phyloP scores from a whole-genome alignment of 2,113 vertebrate genomes.

The Syngnathus typhle region DNA sequence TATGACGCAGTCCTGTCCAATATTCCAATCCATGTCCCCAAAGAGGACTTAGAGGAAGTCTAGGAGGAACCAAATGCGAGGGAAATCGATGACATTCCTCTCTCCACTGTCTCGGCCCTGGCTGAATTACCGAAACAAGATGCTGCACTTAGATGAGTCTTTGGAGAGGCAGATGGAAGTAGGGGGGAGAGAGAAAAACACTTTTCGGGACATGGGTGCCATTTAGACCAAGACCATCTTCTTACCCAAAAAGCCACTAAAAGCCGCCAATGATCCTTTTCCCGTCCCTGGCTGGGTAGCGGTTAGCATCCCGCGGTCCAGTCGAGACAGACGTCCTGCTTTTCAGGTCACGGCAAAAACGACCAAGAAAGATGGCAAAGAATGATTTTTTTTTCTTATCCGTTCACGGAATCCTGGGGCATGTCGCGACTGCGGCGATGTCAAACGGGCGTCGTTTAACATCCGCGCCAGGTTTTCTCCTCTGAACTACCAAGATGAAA shows the following conservation, averaged over 20 bases:
- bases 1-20: slow-evolving; percentile 69
- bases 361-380: slow-evolving; percentile 15
- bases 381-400: neutral
- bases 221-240: slow-evolving; percentile 69
- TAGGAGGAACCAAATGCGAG: slow-evolving; percentile 69
- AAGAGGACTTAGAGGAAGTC: slow-evolving; percentile 70
- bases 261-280: slow-evolving; percentile 69
- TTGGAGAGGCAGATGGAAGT: slow-evolving; percentile 58
- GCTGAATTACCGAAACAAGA: slow-evolving; percentile 78
- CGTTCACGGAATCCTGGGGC: neutral
- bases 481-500: slow-evolving; percentile 70
- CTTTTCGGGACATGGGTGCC: slow-evolving; percentile 76
- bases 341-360: slow-evolving; percentile 61
- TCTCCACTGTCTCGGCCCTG: slow-evolving; percentile 71
- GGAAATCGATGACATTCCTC: slow-evolving; percentile 71
- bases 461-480: slow-evolving; percentile 66
- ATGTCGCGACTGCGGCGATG: slow-evolving; percentile 39
- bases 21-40: slow-evolving; percentile 60
- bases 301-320: slow-evolving; percentile 63
- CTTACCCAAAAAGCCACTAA: slow-evolving; percentile 69
- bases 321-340: slow-evolving; percentile 50
- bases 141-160: slow-evolving; percentile 76
- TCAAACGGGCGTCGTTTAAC: slow-evolving; percentile 68
- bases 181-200: slow-evolving; percentile 49
- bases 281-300: slow-evolving; percentile 55